phyloP scores from a whole-genome alignment of 2,797 vertebrate genomes.

The Nasua narica region DNA sequence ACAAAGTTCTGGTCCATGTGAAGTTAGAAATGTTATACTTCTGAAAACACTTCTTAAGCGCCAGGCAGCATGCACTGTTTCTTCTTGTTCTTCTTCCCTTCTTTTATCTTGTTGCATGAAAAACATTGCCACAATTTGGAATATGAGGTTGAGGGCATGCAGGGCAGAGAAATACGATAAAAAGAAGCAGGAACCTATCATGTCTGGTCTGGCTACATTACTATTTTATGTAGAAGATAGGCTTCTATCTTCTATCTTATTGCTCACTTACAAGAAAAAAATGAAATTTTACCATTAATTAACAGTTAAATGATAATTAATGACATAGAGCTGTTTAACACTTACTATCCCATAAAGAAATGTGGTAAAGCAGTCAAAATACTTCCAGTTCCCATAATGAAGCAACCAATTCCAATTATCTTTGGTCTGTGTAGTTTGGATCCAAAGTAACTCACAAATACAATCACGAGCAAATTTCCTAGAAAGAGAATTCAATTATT shows the following conservation, averaged over 20 bases:
- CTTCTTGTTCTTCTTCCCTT: neutral
- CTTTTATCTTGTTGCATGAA: neutral
- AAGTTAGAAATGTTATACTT: neutral
- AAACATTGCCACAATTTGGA: neutral
- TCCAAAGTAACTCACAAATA: constrained; percentile 96
- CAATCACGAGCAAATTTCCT: constrained; percentile 95
- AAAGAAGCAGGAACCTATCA: neutral
- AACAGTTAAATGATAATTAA: neutral
- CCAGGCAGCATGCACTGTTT: neutral
- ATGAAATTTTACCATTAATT: neutral
- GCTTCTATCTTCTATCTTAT: neutral
- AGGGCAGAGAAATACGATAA: neutral
- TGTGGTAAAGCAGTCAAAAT: constrained; percentile 92
- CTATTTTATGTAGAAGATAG: neutral
- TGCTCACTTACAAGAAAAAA: neutral
- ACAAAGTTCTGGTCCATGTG: neutral
- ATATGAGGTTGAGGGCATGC: neutral
- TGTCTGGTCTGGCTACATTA: neutral
- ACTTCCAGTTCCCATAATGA: constrained; percentile 91
- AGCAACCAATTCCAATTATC: constrained; percentile 90
- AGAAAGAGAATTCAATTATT: constrained; percentile 35
- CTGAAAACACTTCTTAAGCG: neutral
- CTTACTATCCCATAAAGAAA: constrained; percentile 95
- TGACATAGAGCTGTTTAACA: neutral
- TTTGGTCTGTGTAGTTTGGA: constrained; percentile 93